Base-by-base conservation (phyloP, 2,888 invertebrate species). In the Caenorhabditis wallacei region DNA sequence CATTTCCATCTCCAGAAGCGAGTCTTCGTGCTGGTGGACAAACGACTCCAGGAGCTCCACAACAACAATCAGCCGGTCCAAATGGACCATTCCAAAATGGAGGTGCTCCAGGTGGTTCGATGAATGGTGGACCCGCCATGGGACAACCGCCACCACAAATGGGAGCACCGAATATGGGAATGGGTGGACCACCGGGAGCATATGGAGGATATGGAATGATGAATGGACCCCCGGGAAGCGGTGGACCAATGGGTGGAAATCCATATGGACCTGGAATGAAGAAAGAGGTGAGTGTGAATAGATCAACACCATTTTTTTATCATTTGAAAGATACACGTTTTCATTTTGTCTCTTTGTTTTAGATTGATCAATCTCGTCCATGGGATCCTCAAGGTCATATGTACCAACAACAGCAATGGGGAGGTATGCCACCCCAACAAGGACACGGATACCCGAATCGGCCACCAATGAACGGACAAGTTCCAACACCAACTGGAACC, bases 101-200 rank as follows among this genome's bases (percentile, higher is more conserved):
- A 5, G 24, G 68, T 0, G 53, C 51, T 11, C 40, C 64, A 51
- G 16, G 18, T 24, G 46, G 40, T 22, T 46, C 68, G n/a, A 46
- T 71, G 66, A 72, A 68, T 37, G 75, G 71, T 51, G 78, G 66
- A 18, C 87, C 89, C 37, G 84, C 87, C 35, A 84, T 89, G 80
- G 89, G 88, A 46, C 90, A 91, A 71, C 89, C 89, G 13, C 88
- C 89, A 20, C 88, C 88, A 37, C 88, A 88, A 72, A 87, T 88
- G 80, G 76, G 76, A 11, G 75, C 75, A 16, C 63, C 75, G 16
- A 76, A 76, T 30, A 68, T 76, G 54, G 79, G 80, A 51, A 63
- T 70, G 63, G 69, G 61, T 1, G 74, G 68, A 22, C 69, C 72
- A 7, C 64, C 54, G 3, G 24, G 16, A 13, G 66, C n/a, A 3